These are phyloP conservation scores for Cheilosia impressa DNA, from an alignment of 2,888 invertebrate species.

Conservation along the genomic window DNA sequence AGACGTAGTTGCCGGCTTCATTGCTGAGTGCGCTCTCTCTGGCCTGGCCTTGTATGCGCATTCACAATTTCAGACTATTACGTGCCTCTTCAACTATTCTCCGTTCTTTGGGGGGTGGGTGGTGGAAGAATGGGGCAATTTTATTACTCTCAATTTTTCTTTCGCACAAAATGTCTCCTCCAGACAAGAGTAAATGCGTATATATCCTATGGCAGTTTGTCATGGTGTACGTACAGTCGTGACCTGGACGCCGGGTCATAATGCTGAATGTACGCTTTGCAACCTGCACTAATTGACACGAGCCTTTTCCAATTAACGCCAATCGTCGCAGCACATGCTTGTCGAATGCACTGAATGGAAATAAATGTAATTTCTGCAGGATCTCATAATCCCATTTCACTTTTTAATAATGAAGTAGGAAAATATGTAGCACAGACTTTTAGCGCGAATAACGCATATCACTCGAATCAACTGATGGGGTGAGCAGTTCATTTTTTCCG, in stretches of 20 bases:
- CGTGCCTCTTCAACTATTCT: conserved; percentile 63
- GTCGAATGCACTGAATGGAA: conserved; percentile 7
- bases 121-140: conserved; percentile 52
- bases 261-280: conserved; percentile 38
- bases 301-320: conserved; percentile 53
- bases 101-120: conserved; percentile 17
- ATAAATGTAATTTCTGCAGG: conserved; percentile 37
- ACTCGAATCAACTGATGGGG: no score
- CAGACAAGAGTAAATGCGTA: conserved; percentile 27
- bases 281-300: conserved; percentile 53
- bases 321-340: conserved; percentile 13
- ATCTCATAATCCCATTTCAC: conserved; percentile 37
- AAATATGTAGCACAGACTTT: background rate
- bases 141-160: conserved; percentile 66
- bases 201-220: conserved; percentile 1
- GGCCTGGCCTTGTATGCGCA: conserved; percentile 49
- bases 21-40: conserved; percentile 6
- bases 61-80: conserved; percentile 70
- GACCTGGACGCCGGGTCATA: conserved; percentile 13
- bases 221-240: conserved; percentile 27
- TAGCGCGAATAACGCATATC: no score
- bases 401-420: conserved; percentile 32
- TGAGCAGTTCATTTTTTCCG: no score
- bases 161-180: conserved; percentile 49
- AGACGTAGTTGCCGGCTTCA: background rate